These are phyloP conservation scores for Salvelinus namaycush DNA, from an alignment of 2,113 vertebrate genomes.

Conservation along the genomic window DNA sequence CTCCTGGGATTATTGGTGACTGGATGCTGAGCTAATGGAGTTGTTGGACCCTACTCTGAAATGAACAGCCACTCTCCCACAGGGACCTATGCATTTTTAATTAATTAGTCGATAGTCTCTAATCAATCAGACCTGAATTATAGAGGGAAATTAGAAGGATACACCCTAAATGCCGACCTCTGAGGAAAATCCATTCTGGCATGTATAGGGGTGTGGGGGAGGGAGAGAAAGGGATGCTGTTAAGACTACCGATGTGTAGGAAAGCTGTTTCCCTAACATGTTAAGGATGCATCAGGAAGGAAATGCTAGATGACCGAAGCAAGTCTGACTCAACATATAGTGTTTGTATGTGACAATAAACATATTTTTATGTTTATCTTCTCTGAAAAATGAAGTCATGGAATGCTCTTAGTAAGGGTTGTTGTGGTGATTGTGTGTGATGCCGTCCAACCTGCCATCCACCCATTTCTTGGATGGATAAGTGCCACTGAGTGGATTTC, in stretches of 20 bases:
- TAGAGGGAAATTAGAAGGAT: conserved; percentile 52
- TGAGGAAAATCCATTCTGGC: conserved; percentile 37
- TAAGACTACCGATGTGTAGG: background rate
- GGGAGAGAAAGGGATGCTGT: background rate
- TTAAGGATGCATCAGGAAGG: background rate
- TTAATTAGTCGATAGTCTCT: conserved; percentile 46
- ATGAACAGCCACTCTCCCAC: conserved; percentile 6
- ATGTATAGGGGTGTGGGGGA: conserved; percentile 30
- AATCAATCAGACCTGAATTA: conserved; percentile 58
- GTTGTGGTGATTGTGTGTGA: too few relatives aligned
- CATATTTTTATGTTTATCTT: too few relatives aligned
- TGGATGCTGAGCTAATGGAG: conserved; percentile 19
- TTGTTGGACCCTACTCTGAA: background rate
- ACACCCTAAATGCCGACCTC: conserved; percentile 44
- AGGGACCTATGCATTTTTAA: background rate
- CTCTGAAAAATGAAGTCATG: too few relatives aligned
- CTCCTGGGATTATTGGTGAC: background rate
- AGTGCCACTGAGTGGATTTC: too few relatives aligned
- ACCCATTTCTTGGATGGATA: too few relatives aligned
- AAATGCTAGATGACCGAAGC: too few relatives aligned
- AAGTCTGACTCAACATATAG: too few relatives aligned
- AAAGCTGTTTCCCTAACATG: background rate
- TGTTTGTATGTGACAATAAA: too few relatives aligned
- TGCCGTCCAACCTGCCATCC: too few relatives aligned
- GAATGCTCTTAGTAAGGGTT: too few relatives aligned